Conservation (phyloP, 2,113 vertebrate species). For the Grantiella picta region DNA sequence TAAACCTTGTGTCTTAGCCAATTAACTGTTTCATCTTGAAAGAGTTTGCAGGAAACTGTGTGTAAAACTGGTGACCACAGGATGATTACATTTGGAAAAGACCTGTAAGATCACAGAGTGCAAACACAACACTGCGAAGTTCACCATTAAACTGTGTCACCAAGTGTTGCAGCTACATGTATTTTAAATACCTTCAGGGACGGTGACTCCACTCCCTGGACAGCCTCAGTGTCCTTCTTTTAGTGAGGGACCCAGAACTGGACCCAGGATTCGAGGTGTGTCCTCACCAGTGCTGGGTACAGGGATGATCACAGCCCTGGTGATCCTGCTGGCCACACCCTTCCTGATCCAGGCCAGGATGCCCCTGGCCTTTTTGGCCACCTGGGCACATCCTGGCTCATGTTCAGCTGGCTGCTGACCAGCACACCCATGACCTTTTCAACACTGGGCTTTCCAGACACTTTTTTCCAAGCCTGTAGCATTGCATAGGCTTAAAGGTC, state of each 20-base stretch:
- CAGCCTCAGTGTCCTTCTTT: background rate
- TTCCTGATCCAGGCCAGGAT: background rate
- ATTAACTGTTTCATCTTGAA: background rate
- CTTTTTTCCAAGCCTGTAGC: background rate
- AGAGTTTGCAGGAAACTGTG: background rate
- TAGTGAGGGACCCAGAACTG: background rate
- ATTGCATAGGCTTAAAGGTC: background rate
- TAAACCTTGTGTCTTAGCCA: background rate
- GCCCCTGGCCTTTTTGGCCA: background rate
- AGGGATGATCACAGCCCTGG: background rate
- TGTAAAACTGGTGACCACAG: background rate
- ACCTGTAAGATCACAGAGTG: background rate
- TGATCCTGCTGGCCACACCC: background rate
- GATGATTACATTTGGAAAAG: background rate
- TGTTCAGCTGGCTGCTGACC: background rate
- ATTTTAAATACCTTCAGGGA: background rate
- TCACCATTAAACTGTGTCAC: background rate
- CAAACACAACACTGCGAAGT: background rate
- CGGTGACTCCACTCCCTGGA: background rate
- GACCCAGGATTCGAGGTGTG: fast-evolving
- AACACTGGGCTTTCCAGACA: background rate
- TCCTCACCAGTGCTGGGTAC: fast-evolving
- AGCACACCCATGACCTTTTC: background rate
- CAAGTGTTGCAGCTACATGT: background rate
- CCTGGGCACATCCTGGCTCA: background rate